Base-by-base conservation (phyloP, 2,113 vertebrate species). In the Melanerpes formicivorus region DNA sequence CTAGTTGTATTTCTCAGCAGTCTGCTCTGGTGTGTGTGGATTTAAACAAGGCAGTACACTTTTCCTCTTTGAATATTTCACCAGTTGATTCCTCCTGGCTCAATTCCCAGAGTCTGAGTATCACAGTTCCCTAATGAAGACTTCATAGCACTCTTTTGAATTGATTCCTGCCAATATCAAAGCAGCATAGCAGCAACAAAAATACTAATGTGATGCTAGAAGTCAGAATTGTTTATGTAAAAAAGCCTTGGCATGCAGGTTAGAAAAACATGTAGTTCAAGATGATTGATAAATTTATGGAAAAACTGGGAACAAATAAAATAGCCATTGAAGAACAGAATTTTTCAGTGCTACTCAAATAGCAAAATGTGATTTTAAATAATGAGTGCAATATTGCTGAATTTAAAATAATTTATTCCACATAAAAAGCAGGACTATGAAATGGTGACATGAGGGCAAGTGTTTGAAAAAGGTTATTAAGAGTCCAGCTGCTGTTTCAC, bases 121-220 rank as follows among this genome's bases (percentile, higher is more conserved):
- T 95, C 90, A 73, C 56, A 91, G 75, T 84, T 50, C 64, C 84
- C 59, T 96, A 97, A 96, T 74, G 95, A 97, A 96, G 89, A 73
- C 54, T 95, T 94, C 78, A 73, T 29, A 30, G 52, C 52, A 71
- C 90, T 95, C 88, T 90, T 96, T 90, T 97, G 78, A 96, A 97
- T 86, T 37, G 63, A 93, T 71, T 94, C 85, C 83, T 97, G 90
- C 64, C 92, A 88, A 60, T 96, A 96, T 94, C 90, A 97, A 97
- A 97, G 91, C n/a, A 78, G 63, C 75, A 62, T 42, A 87, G 72
- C 73, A 95, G 81, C 95, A 97, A 96, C 79, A 93, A 96, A 97
- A 96, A 87, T 64, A 87, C 52, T 81, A 72, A 76, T 56, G 54
- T 93, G 46, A 87, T 91, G 76, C 78, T 81, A 87, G 84, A 93